phyloP scores from a whole-genome alignment of 2,888 invertebrate species.

The Norana najaformis region DNA sequence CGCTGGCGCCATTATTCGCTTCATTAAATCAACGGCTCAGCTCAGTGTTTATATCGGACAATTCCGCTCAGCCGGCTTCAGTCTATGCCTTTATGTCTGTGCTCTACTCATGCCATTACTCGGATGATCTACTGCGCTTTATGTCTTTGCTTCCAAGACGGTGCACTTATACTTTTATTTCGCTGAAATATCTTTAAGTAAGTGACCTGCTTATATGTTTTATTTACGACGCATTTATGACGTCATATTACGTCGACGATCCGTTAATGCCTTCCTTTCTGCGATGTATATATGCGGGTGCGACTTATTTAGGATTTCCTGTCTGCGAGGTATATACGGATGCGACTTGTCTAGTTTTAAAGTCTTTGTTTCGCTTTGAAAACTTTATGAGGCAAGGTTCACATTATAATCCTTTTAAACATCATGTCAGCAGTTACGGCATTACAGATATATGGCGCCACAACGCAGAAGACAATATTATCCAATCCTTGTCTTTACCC shows the following conservation, averaged over 20 bases:
- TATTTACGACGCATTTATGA: not conserved
- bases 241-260: not conserved
- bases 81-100: not conserved
- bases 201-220: not conserved
- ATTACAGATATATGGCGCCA: not conserved
- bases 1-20: not conserved
- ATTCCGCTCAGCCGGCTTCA: constrained; percentile 4
- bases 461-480: not conserved
- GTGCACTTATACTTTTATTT: not conserved
- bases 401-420: too few species aligned
- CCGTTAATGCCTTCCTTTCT: not conserved
- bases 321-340: not conserved
- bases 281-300: not conserved
- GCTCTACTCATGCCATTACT: constrained; percentile 13
- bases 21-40: not conserved
- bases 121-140: constrained; percentile 13
- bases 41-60: constrained; percentile 13
- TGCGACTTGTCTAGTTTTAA: not conserved
- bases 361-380: not conserved
- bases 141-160: not conserved
- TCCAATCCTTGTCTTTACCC: not conserved
- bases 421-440: too few species aligned
- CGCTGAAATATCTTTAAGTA: not conserved
- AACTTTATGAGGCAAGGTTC: not conserved
- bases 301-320: not conserved